These are phyloP conservation scores for Meriones psammophilus DNA, from an alignment of 2,797 vertebrate genomes.

Conservation along the genomic window DNA sequence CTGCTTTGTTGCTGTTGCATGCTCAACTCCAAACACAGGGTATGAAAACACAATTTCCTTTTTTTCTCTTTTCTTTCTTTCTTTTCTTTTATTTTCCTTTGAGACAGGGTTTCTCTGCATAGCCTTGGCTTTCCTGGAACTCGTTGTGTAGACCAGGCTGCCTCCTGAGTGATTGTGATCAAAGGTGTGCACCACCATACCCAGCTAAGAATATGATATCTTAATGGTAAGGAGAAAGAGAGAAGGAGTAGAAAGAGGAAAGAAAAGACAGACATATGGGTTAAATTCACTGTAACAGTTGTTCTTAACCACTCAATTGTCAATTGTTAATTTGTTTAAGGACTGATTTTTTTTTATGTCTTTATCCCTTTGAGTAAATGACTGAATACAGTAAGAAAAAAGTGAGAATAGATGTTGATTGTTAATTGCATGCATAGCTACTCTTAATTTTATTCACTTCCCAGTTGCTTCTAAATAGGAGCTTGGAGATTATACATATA, in stretches of 20 bases:
- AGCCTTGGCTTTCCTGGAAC: too few species aligned
- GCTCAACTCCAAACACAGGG: background rate
- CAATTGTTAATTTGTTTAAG: constrained; percentile 57
- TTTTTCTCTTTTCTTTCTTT: background rate
- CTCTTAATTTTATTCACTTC: constrained; percentile 66
- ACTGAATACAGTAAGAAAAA: constrained; percentile 56
- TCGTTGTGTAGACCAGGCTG: too few species aligned
- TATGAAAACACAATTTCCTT: background rate
- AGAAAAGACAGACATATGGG: background rate
- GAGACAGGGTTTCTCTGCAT: too few species aligned
- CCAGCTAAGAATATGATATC: background rate
- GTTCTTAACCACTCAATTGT: background rate
- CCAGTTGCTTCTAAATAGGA: background rate
- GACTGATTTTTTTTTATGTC: background rate
- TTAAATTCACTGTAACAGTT: constrained; percentile 18
- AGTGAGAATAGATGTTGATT: background rate
- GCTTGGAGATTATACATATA: constrained; percentile 15
- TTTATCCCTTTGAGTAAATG: background rate
- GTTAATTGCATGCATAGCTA: constrained; percentile 52
- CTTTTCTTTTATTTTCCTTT: too few species aligned
- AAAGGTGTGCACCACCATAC: too few species aligned
- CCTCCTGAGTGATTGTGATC: too few species aligned
- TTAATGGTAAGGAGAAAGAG: background rate
- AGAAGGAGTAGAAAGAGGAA: background rate
- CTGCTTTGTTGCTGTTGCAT: background rate